phyloP scores from a whole-genome alignment of 1,140 invertebrate genomes.

The Saxidomus purpurata region DNA sequence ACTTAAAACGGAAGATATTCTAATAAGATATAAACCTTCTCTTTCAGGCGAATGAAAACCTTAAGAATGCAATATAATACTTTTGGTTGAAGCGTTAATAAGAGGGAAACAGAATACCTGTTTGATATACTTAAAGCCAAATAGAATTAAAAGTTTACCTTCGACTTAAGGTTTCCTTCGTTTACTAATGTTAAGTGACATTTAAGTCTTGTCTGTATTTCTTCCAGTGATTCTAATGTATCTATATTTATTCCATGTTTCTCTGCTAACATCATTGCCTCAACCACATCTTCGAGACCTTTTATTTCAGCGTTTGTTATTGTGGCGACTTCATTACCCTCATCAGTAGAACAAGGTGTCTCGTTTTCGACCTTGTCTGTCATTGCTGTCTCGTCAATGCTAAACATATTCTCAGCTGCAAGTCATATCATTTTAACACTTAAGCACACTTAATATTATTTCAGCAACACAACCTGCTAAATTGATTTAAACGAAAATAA shows the following conservation, averaged over 20 bases:
- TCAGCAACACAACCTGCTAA: background rate
- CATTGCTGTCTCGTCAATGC: too few relatives aligned
- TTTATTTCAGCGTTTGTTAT: conserved; percentile 12
- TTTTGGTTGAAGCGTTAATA: too few relatives aligned
- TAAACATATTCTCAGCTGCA: too few relatives aligned
- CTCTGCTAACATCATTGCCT: conserved; percentile 34
- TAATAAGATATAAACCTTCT: too few relatives aligned
- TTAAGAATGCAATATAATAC: too few relatives aligned
- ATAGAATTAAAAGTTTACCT: conserved; percentile 29
- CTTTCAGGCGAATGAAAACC: too few relatives aligned
- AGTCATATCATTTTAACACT: background rate
- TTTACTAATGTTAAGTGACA: conserved; percentile 22
- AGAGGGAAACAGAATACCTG: too few relatives aligned
- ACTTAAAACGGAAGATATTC: too few relatives aligned
- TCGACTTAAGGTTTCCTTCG: conserved; percentile 38
- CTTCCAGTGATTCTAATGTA: background rate
- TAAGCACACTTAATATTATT: background rate
- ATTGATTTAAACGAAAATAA: too few relatives aligned
- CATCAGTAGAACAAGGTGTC: background rate
- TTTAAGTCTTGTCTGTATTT: conserved; percentile 35
- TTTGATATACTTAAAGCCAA: too few relatives aligned
- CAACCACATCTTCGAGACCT: background rate
- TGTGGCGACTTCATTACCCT: background rate
- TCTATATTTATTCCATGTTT: conserved; percentile 9
- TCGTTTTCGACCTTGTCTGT: too few relatives aligned